Evolutionary conservation across 2,113 vertebrate genomes (phyloP).

Genomic region (Labrus mixtus): DNA sequence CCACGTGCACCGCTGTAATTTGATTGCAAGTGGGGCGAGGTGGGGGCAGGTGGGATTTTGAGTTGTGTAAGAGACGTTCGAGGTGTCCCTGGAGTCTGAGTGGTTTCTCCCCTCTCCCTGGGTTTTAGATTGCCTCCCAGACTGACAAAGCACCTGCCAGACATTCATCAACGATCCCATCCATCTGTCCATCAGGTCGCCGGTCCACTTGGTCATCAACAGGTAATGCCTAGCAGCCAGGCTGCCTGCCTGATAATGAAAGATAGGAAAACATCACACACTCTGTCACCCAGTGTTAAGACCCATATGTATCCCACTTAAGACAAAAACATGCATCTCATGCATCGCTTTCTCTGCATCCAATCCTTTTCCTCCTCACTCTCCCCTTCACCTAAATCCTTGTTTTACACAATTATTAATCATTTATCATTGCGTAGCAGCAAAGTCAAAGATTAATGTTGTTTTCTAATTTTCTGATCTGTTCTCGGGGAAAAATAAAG

Average conservation of each 20-base stretch:
- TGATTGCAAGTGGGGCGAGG: slow-evolving; percentile 55
- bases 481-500: slow-evolving; percentile 32
- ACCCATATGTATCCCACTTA: slow-evolving; percentile 80
- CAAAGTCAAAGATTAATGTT: slow-evolving; percentile 53
- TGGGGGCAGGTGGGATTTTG: slow-evolving; percentile 54
- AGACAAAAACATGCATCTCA: slow-evolving; percentile 74
- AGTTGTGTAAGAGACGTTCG: slow-evolving; percentile 59
- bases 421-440: slow-evolving; percentile 44
- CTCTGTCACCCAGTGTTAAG: slow-evolving; percentile 82
- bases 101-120: slow-evolving; percentile 77
- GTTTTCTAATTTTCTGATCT: slow-evolving; percentile 56
- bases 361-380: slow-evolving; percentile 12
- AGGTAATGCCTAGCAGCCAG: slow-evolving; percentile 82
- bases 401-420: slow-evolving; percentile 51
- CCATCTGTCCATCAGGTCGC: slow-evolving; percentile 86
- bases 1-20: slow-evolving; percentile 53
- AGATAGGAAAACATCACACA: slow-evolving; percentile 85
- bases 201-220: slow-evolving; percentile 82
- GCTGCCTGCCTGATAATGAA: slow-evolving; percentile 83
- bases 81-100: slow-evolving; percentile 77
- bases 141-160: slow-evolving; percentile 89
- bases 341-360: slow-evolving; percentile 50
- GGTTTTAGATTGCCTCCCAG: slow-evolving; percentile 85
- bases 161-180: slow-evolving; percentile 85
- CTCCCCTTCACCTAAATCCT: slow-evolving; percentile 1